phyloP scores from a whole-genome alignment of 2,888 invertebrate genomes.

The Digitonthophagus gazella region DNA sequence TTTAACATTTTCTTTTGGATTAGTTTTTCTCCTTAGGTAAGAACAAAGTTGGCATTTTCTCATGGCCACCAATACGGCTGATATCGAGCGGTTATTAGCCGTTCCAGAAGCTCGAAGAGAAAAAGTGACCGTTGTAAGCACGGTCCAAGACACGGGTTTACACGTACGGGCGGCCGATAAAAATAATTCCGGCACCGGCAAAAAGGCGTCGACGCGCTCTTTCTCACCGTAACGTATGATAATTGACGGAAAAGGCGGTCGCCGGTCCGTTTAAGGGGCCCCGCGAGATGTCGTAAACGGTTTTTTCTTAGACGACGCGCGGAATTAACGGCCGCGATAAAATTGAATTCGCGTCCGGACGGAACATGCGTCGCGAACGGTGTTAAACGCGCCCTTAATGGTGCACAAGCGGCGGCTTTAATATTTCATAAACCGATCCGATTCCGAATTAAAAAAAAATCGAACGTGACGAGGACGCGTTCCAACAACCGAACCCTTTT shows the following conservation, averaged over 20 bases:
- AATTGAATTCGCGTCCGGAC: conserved; percentile 9
- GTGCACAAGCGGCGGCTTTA: conserved; percentile 6
- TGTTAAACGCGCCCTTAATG: conserved; percentile 16
- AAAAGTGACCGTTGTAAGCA: conserved; percentile 2
- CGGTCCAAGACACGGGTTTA: conserved; percentile 7
- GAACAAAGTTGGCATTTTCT: too few species aligned
- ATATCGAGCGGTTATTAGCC: background rate
- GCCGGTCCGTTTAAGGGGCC: conserved; percentile 11
- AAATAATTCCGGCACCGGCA: conserved; percentile 3
- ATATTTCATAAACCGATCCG: conserved; percentile 9
- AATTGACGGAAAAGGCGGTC: conserved; percentile 12
- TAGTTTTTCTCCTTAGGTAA: too few species aligned
- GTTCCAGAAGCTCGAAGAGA: background rate
- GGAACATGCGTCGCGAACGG: conserved; percentile 10
- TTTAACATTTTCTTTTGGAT: too few species aligned
- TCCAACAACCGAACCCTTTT: background rate
- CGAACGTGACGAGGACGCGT: background rate
- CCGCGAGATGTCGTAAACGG: background rate
- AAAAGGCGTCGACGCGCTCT: conserved; percentile 8
- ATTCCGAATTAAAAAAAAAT: background rate
- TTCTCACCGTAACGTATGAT: conserved; percentile 15
- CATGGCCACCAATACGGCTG: background rate
- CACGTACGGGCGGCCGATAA: conserved; percentile 12
- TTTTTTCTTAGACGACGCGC: conserved; percentile 4
- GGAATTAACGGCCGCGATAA: conserved; percentile 14